Conservation (phyloP, 2,113 vertebrate species). For the Caretta caretta region DNA sequence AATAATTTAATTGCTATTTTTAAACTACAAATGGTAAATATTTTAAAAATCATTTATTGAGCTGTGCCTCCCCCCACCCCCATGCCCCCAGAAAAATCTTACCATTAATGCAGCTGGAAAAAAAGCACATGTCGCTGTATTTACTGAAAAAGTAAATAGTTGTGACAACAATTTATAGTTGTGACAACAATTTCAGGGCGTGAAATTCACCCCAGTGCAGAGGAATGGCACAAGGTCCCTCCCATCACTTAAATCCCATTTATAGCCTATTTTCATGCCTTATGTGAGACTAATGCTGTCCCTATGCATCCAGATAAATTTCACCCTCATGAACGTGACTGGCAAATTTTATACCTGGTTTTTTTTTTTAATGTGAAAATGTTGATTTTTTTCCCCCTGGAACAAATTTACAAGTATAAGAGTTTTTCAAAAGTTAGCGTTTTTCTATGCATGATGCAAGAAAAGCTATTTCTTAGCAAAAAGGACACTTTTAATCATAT, state of each 20-base stretch:
- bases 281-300: neutral
- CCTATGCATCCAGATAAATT: neutral
- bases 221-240: neutral
- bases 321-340: neutral
- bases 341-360: accelerated
- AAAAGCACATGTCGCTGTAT: neutral
- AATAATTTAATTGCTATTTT: neutral
- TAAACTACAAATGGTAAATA: neutral
- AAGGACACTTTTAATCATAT: neutral
- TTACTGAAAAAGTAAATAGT: neutral
- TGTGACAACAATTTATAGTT: neutral
- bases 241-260: neutral
- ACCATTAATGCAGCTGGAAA: neutral
- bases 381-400: accelerated
- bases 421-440: neutral
- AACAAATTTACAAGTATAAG: neutral
- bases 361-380: neutral
- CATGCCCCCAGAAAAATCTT: neutral
- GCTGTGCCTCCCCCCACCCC: neutral
- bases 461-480: neutral
- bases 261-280: neutral
- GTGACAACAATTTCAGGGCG: neutral
- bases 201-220: neutral
- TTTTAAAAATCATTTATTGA: neutral
- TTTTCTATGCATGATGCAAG: neutral